These are phyloP conservation scores for Pipistrellus pygmaeus DNA, from an alignment of 2,797 vertebrate species.

Conservation along the genomic window DNA sequence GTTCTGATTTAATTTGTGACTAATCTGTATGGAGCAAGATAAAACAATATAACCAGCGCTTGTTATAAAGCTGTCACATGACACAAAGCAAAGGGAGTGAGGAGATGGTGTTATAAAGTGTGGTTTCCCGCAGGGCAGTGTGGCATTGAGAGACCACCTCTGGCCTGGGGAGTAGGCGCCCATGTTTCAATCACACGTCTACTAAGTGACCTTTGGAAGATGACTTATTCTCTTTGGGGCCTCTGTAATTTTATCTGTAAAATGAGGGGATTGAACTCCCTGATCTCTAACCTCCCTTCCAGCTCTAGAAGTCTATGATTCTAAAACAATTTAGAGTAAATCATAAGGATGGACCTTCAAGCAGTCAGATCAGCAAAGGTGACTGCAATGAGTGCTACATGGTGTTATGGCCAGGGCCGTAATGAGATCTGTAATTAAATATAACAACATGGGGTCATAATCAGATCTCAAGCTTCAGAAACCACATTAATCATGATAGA, in stretches of 20 bases:
- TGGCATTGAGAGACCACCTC: not conserved
- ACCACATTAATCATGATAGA: slow-evolving; percentile 76
- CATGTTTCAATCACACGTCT: not conserved
- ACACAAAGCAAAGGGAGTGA: not conserved
- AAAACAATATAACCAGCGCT: not conserved
- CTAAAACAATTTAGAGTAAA: slow-evolving; percentile 83
- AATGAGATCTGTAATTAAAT: slow-evolving; percentile 84
- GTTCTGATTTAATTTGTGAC: not conserved
- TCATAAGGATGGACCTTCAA: slow-evolving; percentile 79
- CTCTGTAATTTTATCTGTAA: slow-evolving; percentile 79
- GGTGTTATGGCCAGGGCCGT: slow-evolving; percentile 59
- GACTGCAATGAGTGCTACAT: slow-evolving; percentile 44
- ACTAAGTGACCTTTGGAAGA: slow-evolving; percentile 75
- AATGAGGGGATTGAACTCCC: slow-evolving; percentile 79
- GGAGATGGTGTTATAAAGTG: not conserved
- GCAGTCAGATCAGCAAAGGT: slow-evolving; percentile 74
- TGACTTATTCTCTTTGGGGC: slow-evolving; percentile 76
- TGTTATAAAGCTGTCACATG: not conserved
- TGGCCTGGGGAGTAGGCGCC: not conserved
- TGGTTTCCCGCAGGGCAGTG: not conserved
- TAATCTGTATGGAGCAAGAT: not conserved
- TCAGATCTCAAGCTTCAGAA: slow-evolving; percentile 80
- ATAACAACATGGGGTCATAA: slow-evolving; percentile 82
- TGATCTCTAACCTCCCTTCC: slow-evolving; percentile 80
- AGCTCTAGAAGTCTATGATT: slow-evolving; percentile 77